Base-by-base conservation (phyloP, 1,140 invertebrate species). In the Drosophila pandora region DNA sequence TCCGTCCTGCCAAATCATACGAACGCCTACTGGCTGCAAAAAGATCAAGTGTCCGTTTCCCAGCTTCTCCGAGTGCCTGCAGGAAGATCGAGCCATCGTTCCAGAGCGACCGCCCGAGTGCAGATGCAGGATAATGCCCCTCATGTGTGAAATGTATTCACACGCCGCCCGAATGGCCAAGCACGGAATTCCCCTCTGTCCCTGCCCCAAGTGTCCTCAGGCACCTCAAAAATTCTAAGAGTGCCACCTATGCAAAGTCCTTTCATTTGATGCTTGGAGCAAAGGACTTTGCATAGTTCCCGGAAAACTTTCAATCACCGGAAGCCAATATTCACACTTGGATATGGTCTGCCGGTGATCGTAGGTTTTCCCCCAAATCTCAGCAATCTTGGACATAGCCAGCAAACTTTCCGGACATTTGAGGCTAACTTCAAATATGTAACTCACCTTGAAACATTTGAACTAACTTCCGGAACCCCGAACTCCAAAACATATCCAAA, bases 11-110 rank as follows among this genome's bases (percentile, higher is more conserved):
- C 1, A 8, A 0, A 2, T 4, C 0, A 1, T 1, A 0, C 48
- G 9, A 0, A 0, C 0, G 0, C 41, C 52, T 0, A 12, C 8
- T 0, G n/a, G 43, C 5, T 88, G 79, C 22, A 6, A 22, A 10
- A 88, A 79, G 45, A 6, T 12, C 8, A 73, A 53, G 10, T 88
- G 83, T 8, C 83, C 83, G 2, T 88, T 76, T 4, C 83, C 83
- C n/a, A 77, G 83, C 30, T 88, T 45, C 41, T 89, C 83, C 1
- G 83, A 88, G 21, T 88, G 83, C 50, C 0, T 23, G 0, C 63
- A 39, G 0, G 34, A 52, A 13, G 71, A 74, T 6, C 60, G 45
- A 0, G 63, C 64, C 1, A 2, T 8, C 3, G 23, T 55, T 2
- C 45, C 48, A 8, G 23, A 23, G 2, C 58, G 50, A 2, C 21